These are phyloP conservation scores for Falco concolor DNA, from an alignment of 2,797 vertebrate species.

Conservation along the genomic window DNA sequence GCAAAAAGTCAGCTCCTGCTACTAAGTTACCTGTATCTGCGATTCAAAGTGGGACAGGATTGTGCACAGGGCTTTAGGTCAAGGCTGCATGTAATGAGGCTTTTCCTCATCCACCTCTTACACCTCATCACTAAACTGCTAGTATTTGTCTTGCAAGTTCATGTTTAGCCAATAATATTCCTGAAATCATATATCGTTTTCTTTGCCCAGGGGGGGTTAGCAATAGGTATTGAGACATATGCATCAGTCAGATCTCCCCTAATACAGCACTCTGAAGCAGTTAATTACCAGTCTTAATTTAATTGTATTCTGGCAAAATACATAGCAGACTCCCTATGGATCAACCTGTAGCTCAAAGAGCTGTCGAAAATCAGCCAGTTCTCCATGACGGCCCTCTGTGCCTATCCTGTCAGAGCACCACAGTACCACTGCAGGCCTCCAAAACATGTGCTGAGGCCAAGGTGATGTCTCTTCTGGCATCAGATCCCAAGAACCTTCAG, in stretches of 20 bases:
- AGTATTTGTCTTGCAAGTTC: not conserved
- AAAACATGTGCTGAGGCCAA: rapidly evolving
- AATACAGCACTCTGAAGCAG: not conserved
- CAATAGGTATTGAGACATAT: not conserved
- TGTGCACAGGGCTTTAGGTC: not conserved
- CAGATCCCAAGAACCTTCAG: not conserved
- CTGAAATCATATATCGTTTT: not conserved
- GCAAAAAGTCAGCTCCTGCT: not conserved
- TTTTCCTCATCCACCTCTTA: not conserved
- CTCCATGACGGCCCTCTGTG: not conserved
- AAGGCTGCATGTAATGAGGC: not conserved
- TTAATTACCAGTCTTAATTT: not conserved
- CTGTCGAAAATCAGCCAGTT: not conserved
- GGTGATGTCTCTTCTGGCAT: not conserved
- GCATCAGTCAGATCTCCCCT: not conserved
- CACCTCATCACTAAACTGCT: rapidly evolving
- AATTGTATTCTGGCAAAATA: not conserved
- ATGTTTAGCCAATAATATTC: not conserved
- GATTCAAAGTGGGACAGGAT: not conserved
- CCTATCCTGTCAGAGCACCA: not conserved
- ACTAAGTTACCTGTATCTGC: not conserved
- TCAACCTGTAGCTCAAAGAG: not conserved
- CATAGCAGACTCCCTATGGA: not conserved
- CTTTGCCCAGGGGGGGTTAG: not conserved
- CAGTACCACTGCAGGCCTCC: not conserved